phyloP scores from a whole-genome alignment of 2,888 invertebrate species.

The Andrena flavipes region DNA sequence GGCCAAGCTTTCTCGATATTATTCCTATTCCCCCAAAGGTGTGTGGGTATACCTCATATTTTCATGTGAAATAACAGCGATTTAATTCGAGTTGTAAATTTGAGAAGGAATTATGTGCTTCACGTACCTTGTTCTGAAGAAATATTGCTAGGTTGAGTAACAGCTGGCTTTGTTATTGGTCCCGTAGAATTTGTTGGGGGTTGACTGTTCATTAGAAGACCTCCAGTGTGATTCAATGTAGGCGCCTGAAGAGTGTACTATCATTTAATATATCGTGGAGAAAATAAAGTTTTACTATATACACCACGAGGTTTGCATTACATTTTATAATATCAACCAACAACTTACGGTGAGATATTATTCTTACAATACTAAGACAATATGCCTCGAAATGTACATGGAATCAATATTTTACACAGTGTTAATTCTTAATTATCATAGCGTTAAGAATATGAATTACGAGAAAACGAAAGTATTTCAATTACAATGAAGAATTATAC shows the following conservation, averaged over 20 bases:
- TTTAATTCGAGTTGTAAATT: background rate
- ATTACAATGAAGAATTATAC: conserved; percentile 18
- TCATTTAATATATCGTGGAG: conserved; percentile 49
- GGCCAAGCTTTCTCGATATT: background rate
- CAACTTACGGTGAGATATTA: conserved; percentile 1
- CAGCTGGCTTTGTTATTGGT: conserved; percentile 79
- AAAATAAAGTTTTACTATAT: conserved; percentile 19
- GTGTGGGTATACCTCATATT: background rate
- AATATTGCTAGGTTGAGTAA: conserved; percentile 81
- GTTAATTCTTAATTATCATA: conserved; percentile 11
- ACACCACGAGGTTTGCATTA: conserved; percentile 23
- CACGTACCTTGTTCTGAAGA: conserved; percentile 81
- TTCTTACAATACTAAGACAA: conserved; percentile 10
- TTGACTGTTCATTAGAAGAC: conserved; percentile 83
- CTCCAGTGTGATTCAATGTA: conserved; percentile 82
- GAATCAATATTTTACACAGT: background rate
- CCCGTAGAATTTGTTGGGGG: conserved; percentile 79
- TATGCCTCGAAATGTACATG: conserved; percentile 18
- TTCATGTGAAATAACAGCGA: background rate
- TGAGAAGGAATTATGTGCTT: background rate
- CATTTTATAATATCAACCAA: background rate
- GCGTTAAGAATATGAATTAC: background rate
- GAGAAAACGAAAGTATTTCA: conserved; percentile 12
- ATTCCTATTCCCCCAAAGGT: conserved; percentile 1
- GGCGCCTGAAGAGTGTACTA: conserved; percentile 77